Evolutionary conservation across 2,888 invertebrate genomes (phyloP), one percentile per base, ranked within the genome.

Genomic region (Villa cingulata): DNA sequence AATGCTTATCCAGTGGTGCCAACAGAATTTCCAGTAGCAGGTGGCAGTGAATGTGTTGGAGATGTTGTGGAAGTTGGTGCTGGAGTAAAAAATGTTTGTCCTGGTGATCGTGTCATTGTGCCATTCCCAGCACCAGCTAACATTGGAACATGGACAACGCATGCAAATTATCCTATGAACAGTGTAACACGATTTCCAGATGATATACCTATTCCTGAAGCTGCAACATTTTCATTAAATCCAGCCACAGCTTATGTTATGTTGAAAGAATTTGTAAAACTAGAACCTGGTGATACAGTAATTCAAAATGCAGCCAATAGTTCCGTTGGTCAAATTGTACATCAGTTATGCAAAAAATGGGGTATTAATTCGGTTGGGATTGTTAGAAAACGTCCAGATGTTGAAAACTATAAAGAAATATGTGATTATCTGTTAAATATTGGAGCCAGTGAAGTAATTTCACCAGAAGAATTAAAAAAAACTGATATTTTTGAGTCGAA

Each of bases 271-370:
- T 98, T 90, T 68, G 80, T 76, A 5, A 41, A 65, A 6, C 60
- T 92, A 3, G 68, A 77, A 55, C 73, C 79, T 10, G 91, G 88
- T 2, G 88, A 95, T 64, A 80, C 83, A n/a, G 78, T 98, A 0
- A 84, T 97, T 57, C 97, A 98, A 72, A 98, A 97, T 70, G 96
- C 92, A 41, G 94, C 89, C 1, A 98, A 96, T 64, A 94, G 94
- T 57, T 86, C 89, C 2, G 90, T 90, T 51, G 98, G 97, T 1
- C 90, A 94, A 64, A 80, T 84, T 53, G 88, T 95, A 0, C 92
- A 96, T 62, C 97, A 97, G 68, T 69, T 97, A 15, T 88, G 86
- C 58, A 78, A 78, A 58, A 73, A 77, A 32, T 82, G 81, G 79
- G 79, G 78, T 27, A 69, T 90, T n/a, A 79, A 80, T 47, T 84